Evolutionary conservation across 2,888 invertebrate genomes (phyloP).

Genomic region (Drosophila putrida): DNA sequence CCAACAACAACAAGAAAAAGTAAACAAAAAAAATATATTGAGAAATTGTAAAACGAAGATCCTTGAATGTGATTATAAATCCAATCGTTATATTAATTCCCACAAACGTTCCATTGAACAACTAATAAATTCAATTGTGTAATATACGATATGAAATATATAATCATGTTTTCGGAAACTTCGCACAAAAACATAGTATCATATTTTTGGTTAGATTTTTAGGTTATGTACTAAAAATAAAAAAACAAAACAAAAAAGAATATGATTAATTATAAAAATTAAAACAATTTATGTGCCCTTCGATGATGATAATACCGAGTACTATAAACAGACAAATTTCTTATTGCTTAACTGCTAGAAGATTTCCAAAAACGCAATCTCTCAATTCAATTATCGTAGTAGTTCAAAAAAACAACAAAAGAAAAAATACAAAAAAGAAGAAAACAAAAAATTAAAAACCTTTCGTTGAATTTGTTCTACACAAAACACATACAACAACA

Average conservation of each 20-base stretch:
- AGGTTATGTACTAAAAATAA: constrained; percentile 45
- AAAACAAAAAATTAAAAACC: constrained; percentile 7
- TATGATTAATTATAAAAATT: constrained; percentile 1
- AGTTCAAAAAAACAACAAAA: constrained; percentile 28
- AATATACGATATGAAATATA: constrained; percentile 11
- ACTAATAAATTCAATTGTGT: constrained; percentile 15
- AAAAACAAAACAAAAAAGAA: constrained; percentile 1
- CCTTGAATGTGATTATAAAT: constrained; percentile 31
- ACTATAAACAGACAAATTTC: constrained; percentile 34
- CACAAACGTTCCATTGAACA: constrained; percentile 6
- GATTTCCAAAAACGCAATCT: constrained; percentile 38
- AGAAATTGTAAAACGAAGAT: constrained; percentile 24
- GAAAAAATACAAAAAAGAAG: constrained; percentile 2
- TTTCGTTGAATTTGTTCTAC: constrained; percentile 51
- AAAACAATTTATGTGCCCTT: constrained; percentile 52
- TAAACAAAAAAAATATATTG: constrained; percentile 16
- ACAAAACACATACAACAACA: constrained; percentile 9
- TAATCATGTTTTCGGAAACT: constrained; percentile 25
- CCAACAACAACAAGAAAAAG: constrained; percentile 2
- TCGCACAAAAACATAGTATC: constrained; percentile 25
- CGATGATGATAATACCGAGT: constrained; percentile 49
- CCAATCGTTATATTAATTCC: constrained; percentile 13
- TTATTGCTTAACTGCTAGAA: constrained; percentile 45
- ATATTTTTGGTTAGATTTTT: constrained; percentile 23
- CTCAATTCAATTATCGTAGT: constrained; percentile 53